A percentile compares a stretch with the other conserved stretches of the same genome.
These are phyloP conservation scores for Volucella inanis DNA, from an alignment of 2,888 invertebrate genomes.

Conservation along the genomic window DNA sequence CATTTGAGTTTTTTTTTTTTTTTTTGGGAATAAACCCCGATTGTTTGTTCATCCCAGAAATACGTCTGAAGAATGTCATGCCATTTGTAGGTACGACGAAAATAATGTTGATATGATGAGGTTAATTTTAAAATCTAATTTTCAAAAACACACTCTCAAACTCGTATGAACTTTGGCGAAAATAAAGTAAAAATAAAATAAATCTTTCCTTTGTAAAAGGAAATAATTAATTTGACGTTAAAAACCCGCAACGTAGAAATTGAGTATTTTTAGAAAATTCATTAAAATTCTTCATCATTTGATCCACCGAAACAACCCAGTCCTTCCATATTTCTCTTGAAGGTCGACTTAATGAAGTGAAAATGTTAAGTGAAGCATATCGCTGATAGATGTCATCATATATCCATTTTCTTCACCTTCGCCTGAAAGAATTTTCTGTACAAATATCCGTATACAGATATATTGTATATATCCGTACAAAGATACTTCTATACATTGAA, in stretches of 20 bases:
- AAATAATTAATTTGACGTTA: neutral
- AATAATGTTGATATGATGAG: too few species aligned
- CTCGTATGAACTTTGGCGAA: too few species aligned
- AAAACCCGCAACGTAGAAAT: too few species aligned
- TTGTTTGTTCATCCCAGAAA: too few species aligned
- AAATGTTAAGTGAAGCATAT: slow-evolving; percentile 43
- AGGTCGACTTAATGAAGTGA: slow-evolving; percentile 43
- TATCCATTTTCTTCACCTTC: slow-evolving; percentile 33
- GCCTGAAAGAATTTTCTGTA: neutral
- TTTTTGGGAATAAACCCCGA: too few species aligned
- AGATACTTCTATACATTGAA: neutral
- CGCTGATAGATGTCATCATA: slow-evolving; percentile 38
- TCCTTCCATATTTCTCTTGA: neutral
- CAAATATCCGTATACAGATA: neutral
- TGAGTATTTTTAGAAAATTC: slow-evolving; percentile 21
- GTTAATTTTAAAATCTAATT: too few species aligned
- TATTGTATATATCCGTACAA: neutral
- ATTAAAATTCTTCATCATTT: slow-evolving; percentile 18
- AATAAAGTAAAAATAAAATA: too few species aligned
- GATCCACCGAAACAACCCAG: neutral
- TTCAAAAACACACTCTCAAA: too few species aligned
- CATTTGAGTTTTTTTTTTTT: too few species aligned
- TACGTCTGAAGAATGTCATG: too few species aligned
- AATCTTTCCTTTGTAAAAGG: too few species aligned
- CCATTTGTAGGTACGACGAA: too few species aligned